Conservation (phyloP, 2,888 invertebrate genomes). For the Coelinius sp. region DNA sequence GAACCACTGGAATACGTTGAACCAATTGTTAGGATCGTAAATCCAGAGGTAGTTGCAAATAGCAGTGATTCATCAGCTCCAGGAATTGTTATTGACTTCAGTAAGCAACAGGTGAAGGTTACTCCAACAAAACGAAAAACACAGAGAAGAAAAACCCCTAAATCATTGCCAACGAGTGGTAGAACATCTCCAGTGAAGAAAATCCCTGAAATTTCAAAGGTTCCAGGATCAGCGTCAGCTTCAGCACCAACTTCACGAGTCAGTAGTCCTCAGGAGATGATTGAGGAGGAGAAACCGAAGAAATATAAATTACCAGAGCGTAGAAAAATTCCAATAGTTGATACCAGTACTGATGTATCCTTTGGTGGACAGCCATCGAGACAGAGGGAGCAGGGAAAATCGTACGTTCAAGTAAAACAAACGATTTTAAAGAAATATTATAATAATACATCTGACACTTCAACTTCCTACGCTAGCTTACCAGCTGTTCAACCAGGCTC, state of each 20-base stretch:
- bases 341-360: constrained; percentile 10
- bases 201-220: background rate
- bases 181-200: constrained; percentile 53
- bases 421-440: constrained; percentile 39
- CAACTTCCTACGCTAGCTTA: constrained; percentile 66
- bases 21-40: constrained; percentile 59
- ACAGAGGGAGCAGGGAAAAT: background rate
- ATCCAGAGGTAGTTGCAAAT: constrained; percentile 50
- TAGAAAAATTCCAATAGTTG: background rate
- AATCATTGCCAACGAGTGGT: constrained; percentile 52
- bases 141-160: constrained; percentile 45
- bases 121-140: constrained; percentile 53
- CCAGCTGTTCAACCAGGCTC: constrained; percentile 52
- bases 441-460: constrained; percentile 63
- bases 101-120: constrained; percentile 56
- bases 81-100: constrained; percentile 57
- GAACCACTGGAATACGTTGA: constrained; percentile 50
- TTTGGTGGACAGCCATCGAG: background rate
- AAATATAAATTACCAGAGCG: constrained; percentile 1
- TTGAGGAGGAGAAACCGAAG: constrained; percentile 11
- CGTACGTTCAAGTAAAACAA: constrained; percentile 2
- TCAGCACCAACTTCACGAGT: constrained; percentile 52
- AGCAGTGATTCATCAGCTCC: constrained; percentile 51
- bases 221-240: constrained; percentile 31
- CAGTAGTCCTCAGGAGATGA: constrained; percentile 50